These are phyloP conservation scores for Patiria miniata DNA, from an alignment of 35 echinoderm and acorn worm species.

Conservation along the genomic window DNA sequence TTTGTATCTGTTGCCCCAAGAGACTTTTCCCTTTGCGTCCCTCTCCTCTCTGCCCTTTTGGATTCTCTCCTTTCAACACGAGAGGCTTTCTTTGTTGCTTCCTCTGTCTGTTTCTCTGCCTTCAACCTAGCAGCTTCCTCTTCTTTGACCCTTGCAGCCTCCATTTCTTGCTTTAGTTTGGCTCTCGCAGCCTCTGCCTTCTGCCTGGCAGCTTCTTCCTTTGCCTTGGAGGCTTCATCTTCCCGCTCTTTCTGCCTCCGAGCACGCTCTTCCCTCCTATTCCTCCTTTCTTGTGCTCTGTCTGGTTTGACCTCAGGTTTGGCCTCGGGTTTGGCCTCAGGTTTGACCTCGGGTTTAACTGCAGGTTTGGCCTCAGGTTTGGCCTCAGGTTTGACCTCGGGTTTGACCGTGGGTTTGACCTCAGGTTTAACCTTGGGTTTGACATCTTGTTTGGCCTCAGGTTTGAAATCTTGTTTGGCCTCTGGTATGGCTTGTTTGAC, in stretches of 20 bases:
- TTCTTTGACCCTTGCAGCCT: constrained; percentile 12
- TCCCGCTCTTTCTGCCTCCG: constrained; percentile 35
- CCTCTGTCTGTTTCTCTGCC: not conserved
- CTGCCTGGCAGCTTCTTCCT: constrained; percentile 7
- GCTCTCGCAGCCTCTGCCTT: constrained; percentile 9
- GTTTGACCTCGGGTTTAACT: constrained; percentile 40
- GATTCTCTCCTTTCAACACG: constrained; percentile 39
- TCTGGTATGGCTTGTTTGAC: constrained; percentile 20
- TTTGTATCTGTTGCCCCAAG: not conserved
- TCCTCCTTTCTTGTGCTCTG: constrained; percentile 31
- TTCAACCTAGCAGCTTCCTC: not conserved
- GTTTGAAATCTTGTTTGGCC: constrained; percentile 36
- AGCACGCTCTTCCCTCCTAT: constrained; percentile 54
- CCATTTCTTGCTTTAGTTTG: constrained; percentile 43
- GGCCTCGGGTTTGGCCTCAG: constrained; percentile 11
- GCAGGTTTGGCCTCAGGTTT: constrained; percentile 23
- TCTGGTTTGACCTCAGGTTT: constrained; percentile 24
- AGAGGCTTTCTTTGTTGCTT: constrained; percentile 22
- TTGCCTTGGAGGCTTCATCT: not conserved
- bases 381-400: constrained; percentile 10
- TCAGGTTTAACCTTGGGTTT: not conserved
- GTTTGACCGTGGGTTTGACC: not conserved
- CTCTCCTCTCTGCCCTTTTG: constrained; percentile 21
- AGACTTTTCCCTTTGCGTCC: constrained; percentile 13
- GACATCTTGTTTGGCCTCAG: not conserved